Percentiles rank a stretch among this genome's conserved stretches.
Evolutionary conservation across 2,113 vertebrate species (phyloP).

Genomic region (Tursiops truncatus): DNA sequence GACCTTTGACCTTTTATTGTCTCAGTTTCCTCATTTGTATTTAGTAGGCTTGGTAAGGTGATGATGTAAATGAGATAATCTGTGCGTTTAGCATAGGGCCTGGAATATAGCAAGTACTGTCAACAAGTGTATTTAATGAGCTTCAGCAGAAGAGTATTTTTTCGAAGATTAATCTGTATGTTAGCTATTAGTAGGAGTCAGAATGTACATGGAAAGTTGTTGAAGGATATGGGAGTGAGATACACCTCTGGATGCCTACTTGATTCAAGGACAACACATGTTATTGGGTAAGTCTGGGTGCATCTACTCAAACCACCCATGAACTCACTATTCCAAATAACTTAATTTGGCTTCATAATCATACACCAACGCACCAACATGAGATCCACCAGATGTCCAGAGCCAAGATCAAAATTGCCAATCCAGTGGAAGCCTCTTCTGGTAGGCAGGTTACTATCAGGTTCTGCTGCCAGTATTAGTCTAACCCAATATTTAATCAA

Average conservation of each 20-base stretch:
- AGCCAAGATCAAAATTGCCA: background rate
- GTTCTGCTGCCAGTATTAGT: background rate
- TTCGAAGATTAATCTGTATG: background rate
- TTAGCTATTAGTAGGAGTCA: background rate
- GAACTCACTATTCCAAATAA: background rate
- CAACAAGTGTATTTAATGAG: background rate
- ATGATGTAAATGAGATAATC: background rate
- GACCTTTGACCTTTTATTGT: background rate
- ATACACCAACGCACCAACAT: background rate
- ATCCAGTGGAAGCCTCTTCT: background rate
- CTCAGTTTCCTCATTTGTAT: background rate
- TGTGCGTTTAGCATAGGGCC: background rate
- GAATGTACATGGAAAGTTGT: background rate
- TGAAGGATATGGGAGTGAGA: background rate
- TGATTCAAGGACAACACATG: background rate
- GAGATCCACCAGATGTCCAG: background rate
- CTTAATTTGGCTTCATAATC: background rate
- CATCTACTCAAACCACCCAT: background rate
- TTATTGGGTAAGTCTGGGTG: background rate
- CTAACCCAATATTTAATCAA: background rate
- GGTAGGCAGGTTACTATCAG: background rate
- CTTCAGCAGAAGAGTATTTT: background rate
- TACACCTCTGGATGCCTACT: background rate
- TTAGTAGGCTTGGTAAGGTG: background rate
- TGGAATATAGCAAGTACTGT: background rate